A percentile compares a stretch with the other conserved stretches of the same genome.
These are phyloP conservation scores for Psittacara wagleri DNA, from an alignment of 2,113 vertebrate genomes.

Conservation along the genomic window DNA sequence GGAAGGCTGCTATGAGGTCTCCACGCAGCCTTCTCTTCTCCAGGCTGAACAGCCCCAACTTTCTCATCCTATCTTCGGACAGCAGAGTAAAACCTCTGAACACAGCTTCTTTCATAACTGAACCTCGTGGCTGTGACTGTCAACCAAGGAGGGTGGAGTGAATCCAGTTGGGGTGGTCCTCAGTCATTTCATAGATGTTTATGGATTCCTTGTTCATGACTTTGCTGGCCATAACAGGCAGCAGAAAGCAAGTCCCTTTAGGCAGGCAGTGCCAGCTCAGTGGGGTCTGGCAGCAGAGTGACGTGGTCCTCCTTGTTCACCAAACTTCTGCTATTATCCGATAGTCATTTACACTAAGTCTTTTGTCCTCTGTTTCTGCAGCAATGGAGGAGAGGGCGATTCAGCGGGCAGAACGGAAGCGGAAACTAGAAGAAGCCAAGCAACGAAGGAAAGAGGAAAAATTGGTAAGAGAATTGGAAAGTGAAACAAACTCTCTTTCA, in stretches of 20 bases:
- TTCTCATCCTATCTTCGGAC: too few species aligned
- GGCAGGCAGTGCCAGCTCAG: not conserved
- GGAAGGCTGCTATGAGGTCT: too few species aligned
- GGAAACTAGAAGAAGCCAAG: conserved; percentile 83
- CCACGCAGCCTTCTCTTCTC: too few species aligned
- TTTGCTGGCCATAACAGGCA: not conserved
- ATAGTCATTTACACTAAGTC: not conserved
- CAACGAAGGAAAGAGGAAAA: conserved; percentile 84
- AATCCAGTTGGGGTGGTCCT: not conserved
- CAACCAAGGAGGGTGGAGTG: not conserved
- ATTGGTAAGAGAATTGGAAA: conserved; percentile 70
- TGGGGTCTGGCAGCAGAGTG: not conserved
- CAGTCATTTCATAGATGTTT: not conserved
- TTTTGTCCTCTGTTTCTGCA: conserved; percentile 52
- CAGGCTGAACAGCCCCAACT: too few species aligned
- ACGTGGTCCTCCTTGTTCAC: not conserved
- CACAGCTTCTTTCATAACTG: not conserved
- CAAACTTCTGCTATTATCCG: not conserved
- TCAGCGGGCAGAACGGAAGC: conserved; percentile 81
- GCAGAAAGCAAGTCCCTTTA: not conserved
- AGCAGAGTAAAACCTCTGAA: not conserved
- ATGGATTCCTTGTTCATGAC: not conserved
- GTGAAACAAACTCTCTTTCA: not conserved
- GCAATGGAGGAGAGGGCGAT: conserved; percentile 91
- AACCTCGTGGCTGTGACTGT: not conserved